phyloP scores from a whole-genome alignment of 2,113 vertebrate species.

The Cathartes aura region DNA sequence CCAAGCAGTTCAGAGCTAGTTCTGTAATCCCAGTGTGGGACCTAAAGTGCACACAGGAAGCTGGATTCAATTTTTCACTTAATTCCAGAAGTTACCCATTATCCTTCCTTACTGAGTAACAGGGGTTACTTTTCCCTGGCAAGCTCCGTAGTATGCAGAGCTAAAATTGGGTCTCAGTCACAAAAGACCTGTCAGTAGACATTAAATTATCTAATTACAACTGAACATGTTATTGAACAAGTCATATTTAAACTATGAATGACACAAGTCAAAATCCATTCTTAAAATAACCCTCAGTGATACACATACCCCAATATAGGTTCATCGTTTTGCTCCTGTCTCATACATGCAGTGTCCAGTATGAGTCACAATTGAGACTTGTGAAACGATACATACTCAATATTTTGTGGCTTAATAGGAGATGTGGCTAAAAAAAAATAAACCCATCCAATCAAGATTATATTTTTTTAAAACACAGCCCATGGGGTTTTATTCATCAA shows the following conservation, averaged over 20 bases:
- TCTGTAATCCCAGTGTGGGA: conserved; percentile 55
- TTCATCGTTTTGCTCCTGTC: conserved; percentile 53
- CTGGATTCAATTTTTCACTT: conserved; percentile 70
- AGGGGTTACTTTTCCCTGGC: conserved; percentile 57
- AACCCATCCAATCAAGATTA: conserved; percentile 56
- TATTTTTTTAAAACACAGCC: conserved; percentile 21
- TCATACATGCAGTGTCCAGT: conserved; percentile 38
- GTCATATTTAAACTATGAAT: conserved; percentile 68
- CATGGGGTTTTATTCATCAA: conserved; percentile 58
- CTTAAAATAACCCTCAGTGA: conserved; percentile 56
- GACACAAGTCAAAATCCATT: conserved; percentile 49
- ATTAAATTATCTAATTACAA: conserved; percentile 71
- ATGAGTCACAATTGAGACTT: conserved; percentile 58
- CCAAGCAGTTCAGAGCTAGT: conserved; percentile 38
- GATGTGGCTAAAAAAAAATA: conserved; percentile 70
- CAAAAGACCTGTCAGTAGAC: conserved; percentile 66
- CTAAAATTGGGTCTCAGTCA: conserved; percentile 69
- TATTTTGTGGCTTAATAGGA: conserved; percentile 71
- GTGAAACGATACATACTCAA: conserved; percentile 49
- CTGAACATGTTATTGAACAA: conserved; percentile 50
- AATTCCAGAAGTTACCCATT: conserved; percentile 70
- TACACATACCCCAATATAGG: conserved; percentile 23
- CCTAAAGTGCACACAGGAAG: conserved; percentile 54
- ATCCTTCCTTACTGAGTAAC: conserved; percentile 57
- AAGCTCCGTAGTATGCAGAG: conserved; percentile 45